Evolutionary conservation across 2,113 vertebrate species (phyloP).

Genomic region (Myotis davidii): DNA sequence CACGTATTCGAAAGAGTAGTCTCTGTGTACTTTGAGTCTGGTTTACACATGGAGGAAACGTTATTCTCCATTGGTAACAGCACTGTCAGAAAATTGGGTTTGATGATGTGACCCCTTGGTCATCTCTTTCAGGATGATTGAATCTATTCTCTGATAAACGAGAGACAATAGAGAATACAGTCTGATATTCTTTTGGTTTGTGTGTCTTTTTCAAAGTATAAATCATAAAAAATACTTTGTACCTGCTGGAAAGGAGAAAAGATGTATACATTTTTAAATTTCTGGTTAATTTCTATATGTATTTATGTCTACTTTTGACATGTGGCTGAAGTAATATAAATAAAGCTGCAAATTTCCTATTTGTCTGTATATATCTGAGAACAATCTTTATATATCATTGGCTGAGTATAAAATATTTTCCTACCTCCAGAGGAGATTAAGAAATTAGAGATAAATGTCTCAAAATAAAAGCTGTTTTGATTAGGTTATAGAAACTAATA

Average conservation of each 20-base stretch:
- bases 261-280: background rate
- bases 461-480: background rate
- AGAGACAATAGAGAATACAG: background rate
- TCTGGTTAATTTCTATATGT: background rate
- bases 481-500: background rate
- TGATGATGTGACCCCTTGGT: background rate
- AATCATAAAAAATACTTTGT: background rate
- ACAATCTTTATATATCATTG: background rate
- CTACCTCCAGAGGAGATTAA: background rate
- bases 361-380: background rate
- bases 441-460: background rate
- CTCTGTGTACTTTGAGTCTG: background rate
- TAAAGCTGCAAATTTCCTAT: background rate
- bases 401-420: background rate
- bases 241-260: background rate
- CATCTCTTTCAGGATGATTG: background rate
- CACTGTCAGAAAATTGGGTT: background rate
- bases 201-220: background rate
- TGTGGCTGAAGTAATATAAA: background rate
- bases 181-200: background rate
- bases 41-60: background rate
- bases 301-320: background rate
- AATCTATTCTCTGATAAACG: background rate
- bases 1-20: background rate
- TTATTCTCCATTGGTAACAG: background rate